Conservation (phyloP, 92 coral and sea anemone species). For the Isaurus tuberculatus region DNA sequence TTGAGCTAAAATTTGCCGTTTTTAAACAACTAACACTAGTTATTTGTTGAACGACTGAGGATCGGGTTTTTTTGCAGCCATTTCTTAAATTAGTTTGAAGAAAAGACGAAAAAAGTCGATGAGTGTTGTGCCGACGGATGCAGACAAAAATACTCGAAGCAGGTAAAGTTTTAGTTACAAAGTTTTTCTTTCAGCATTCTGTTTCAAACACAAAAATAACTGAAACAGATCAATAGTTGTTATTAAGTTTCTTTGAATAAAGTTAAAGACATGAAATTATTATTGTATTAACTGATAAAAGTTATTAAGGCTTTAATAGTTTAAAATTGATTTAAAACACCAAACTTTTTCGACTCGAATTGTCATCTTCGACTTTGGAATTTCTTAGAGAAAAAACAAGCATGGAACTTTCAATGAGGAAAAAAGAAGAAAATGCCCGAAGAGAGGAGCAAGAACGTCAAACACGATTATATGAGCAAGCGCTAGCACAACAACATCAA, state of each 20-base stretch:
- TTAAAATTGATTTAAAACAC: background rate
- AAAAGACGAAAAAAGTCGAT: background rate
- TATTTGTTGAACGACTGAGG: background rate
- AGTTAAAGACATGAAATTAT: background rate
- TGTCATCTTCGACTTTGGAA: background rate
- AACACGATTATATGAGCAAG: background rate
- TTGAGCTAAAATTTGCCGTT: background rate
- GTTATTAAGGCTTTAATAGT: background rate
- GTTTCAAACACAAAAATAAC: background rate
- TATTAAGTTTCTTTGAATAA: background rate
- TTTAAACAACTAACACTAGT: background rate
- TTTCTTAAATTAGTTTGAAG: background rate
- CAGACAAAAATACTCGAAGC: background rate
- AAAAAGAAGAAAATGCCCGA: background rate
- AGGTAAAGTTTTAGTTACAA: no score
- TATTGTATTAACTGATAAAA: background rate
- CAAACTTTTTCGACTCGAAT: background rate
- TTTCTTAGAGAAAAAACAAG: background rate
- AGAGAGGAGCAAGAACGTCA: background rate
- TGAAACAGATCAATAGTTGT: no score
- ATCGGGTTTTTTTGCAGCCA: background rate
- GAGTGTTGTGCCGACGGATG: background rate
- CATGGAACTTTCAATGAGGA: background rate
- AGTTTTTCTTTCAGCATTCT: background rate
- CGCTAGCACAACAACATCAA: background rate